phyloP scores from a whole-genome alignment of 2,797 vertebrate species.

The Clarias pachynema region DNA sequence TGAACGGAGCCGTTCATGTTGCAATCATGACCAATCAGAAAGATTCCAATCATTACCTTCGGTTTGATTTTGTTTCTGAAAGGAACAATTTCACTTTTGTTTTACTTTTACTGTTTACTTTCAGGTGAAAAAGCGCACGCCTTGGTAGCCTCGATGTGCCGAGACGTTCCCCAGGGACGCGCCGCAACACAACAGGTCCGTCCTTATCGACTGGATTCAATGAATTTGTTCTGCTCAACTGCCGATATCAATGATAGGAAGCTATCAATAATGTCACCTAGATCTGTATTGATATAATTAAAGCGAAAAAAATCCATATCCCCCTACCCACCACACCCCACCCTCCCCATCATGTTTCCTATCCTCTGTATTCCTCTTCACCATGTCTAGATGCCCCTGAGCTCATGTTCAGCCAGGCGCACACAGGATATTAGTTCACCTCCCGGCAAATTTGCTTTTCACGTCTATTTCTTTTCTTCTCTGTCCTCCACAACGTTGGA shows the following conservation, averaged over 20 bases:
- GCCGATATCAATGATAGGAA: slow-evolving; percentile 77
- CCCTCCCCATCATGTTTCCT: background rate
- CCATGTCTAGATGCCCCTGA: slow-evolving; percentile 58
- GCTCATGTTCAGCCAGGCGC: slow-evolving; percentile 76
- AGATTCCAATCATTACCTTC: slow-evolving; percentile 57
- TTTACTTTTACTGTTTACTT: slow-evolving; percentile 24
- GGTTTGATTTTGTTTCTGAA: background rate
- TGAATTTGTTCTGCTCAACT: slow-evolving; percentile 70
- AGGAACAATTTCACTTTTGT: slow-evolving; percentile 18
- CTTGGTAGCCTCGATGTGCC: slow-evolving; percentile 47
- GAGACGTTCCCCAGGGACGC: slow-evolving; percentile 67
- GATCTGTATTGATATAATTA: slow-evolving; percentile 76
- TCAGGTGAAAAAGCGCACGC: background rate
- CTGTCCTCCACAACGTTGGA: slow-evolving; percentile 81
- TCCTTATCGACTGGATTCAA: slow-evolving; percentile 67
- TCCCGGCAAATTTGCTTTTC: slow-evolving; percentile 99
- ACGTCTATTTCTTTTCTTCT: slow-evolving; percentile 96
- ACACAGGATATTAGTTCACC: slow-evolving; percentile 93
- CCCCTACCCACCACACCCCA: slow-evolving; percentile 35
- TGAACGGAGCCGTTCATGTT: slow-evolving; percentile 50
- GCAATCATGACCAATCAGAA: slow-evolving; percentile 51
- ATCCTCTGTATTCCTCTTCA: slow-evolving; percentile 17
- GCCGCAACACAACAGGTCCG: slow-evolving; percentile 42
- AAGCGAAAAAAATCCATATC: slow-evolving; percentile 70
- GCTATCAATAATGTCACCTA: slow-evolving; percentile 76